Percentiles rank a stretch among this genome's conserved stretches.
phyloP scores from a whole-genome alignment of 2,888 invertebrate species.

The Deilephila porcellus region DNA sequence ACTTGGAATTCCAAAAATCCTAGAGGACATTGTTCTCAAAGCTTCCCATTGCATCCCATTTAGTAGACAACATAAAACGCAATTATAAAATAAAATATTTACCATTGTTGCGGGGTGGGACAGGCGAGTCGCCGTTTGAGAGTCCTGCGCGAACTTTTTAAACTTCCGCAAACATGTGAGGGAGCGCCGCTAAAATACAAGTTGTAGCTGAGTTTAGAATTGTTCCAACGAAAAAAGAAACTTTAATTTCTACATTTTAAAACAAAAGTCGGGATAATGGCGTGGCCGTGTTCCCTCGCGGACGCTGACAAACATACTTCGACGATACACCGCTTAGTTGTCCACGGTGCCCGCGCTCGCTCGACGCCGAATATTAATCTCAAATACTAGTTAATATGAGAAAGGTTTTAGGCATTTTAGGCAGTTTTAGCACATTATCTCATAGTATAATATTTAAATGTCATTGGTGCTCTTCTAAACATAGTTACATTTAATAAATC shows the following conservation, averaged over 20 bases:
- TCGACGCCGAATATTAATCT: no score
- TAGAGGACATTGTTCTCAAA: no score
- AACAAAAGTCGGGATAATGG: conserved; percentile 82
- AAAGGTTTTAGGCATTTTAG: no score
- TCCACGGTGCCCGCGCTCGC: background rate
- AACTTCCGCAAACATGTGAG: conserved; percentile 82
- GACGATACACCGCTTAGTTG: background rate
- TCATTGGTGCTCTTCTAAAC: no score
- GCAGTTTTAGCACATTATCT: no score
- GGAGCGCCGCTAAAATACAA: conserved; percentile 79
- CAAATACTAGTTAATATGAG: background rate
- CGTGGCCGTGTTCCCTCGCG: conserved; percentile 64
- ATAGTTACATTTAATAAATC: no score
- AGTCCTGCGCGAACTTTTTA: conserved; percentile 73
- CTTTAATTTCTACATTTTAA: conserved; percentile 82
- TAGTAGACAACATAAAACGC: background rate
- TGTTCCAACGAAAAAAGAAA: conserved; percentile 79
- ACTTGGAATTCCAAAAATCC: no score
- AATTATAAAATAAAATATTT: conserved; percentile 64
- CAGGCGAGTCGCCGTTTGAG: conserved; percentile 71
- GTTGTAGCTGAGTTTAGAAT: conserved; percentile 79
- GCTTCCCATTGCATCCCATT: background rate
- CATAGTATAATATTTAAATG: no score
- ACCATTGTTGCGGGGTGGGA: conserved; percentile 64
- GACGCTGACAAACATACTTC: conserved; percentile 27